These are phyloP conservation scores for Barypeithes pellucidus DNA, from an alignment of 2,888 invertebrate genomes.

Conservation along the genomic window DNA sequence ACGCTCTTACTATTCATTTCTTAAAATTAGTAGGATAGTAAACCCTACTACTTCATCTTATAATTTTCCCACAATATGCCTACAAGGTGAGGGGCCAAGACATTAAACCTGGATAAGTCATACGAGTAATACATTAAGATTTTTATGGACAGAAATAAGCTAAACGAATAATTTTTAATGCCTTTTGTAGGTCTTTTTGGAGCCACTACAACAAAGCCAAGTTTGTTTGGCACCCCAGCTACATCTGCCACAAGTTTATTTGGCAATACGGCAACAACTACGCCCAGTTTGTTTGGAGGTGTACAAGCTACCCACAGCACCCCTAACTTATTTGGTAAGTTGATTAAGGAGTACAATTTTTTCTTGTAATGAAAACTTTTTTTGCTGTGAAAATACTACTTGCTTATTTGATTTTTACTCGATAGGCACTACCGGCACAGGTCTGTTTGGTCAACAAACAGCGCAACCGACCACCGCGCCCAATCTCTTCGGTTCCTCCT, in stretches of 20 bases:
- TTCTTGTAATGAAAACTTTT: not conserved
- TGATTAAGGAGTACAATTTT: not conserved
- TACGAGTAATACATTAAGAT: too few species aligned
- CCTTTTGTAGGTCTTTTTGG: constrained; percentile 51
- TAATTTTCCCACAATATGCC: too few species aligned
- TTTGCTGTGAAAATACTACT: not conserved
- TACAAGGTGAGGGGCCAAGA: too few species aligned
- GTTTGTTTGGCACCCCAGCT: constrained; percentile 72
- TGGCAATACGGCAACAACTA: constrained; percentile 67
- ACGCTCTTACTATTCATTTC: too few species aligned
- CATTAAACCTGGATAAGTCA: too few species aligned
- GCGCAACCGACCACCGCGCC: constrained; percentile 57
- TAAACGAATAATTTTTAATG: not conserved
- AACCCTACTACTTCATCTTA: too few species aligned
- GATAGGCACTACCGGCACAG: constrained; percentile 26
- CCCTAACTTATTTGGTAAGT: constrained; percentile 61
- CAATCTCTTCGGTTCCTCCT: constrained; percentile 63
- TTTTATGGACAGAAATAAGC: too few species aligned
- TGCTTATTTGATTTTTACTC: not conserved
- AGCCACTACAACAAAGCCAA: constrained; percentile 62
- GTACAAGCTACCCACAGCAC: constrained; percentile 57
- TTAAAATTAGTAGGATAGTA: too few species aligned
- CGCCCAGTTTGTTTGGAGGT: constrained; percentile 66
- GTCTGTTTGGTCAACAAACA: constrained; percentile 46
- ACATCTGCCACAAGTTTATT: constrained; percentile 45